Conservation (phyloP, 2,113 vertebrate species). For the Arizona elegans region DNA sequence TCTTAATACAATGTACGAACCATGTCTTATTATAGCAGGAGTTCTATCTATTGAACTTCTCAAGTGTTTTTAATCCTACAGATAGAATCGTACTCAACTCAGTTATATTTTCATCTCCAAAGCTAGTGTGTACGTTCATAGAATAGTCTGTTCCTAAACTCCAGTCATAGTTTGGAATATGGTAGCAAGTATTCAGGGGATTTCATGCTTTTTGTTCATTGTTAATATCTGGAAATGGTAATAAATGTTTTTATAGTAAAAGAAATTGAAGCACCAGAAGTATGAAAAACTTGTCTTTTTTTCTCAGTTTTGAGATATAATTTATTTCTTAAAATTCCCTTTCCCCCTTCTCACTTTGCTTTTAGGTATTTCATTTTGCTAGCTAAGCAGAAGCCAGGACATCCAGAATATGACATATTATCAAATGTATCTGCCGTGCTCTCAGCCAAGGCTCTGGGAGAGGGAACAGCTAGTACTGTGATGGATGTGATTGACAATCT, state of each 20-base stretch:
- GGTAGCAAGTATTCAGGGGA: neutral
- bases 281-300: neutral
- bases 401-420: conserved; percentile 82
- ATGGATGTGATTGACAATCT: conserved; percentile 87
- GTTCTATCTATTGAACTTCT: neutral
- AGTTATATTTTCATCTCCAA: neutral
- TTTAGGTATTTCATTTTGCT: conserved; percentile 88
- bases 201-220: neutral
- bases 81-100: neutral
- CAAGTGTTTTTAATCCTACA: neutral
- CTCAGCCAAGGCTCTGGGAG: conserved; percentile 81
- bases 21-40: neutral
- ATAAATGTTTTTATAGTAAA: neutral
- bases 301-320: neutral
- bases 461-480: conserved; percentile 75
- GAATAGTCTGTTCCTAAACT: neutral
- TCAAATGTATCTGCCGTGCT: conserved; percentile 87
- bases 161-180: neutral
- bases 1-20: neutral
- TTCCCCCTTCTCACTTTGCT: neutral
- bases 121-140: neutral
- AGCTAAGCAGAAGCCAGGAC: conserved; percentile 81
- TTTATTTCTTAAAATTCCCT: neutral
- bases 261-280: neutral
- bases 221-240: neutral